phyloP scores from a whole-genome alignment of 2,113 vertebrate species.

The Gila orcuttii region DNA sequence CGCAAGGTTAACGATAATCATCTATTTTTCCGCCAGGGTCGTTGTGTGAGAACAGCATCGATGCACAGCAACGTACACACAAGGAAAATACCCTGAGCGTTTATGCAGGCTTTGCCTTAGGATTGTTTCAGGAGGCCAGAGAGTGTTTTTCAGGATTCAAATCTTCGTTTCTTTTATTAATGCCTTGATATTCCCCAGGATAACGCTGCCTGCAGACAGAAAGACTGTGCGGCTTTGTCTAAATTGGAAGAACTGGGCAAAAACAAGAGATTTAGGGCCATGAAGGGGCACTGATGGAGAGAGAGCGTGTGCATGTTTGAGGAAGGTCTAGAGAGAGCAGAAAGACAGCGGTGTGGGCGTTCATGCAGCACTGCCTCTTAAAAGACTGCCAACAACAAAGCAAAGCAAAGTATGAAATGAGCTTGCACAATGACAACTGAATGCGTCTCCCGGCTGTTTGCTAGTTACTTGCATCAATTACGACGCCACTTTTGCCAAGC shows the following conservation, averaged over 20 bases:
- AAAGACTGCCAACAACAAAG: conserved; percentile 59
- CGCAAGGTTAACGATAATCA: conserved; percentile 41
- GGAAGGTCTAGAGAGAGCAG: conserved; percentile 41
- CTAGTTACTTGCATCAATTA: conserved; percentile 37
- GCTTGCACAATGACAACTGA: conserved; percentile 40
- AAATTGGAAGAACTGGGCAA: conserved; percentile 44
- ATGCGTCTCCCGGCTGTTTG: conserved; percentile 38
- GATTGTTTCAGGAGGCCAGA: conserved; percentile 40
- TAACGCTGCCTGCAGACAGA: conserved; percentile 24
- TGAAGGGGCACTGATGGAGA: conserved; percentile 45
- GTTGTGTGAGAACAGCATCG: not conserved
- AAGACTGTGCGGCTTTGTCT: conserved; percentile 14
- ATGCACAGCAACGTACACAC: conserved; percentile 7
- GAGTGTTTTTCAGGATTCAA: conserved; percentile 32
- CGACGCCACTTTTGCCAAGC: conserved; percentile 23
- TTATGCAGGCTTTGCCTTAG: conserved; percentile 38
- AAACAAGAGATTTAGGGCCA: conserved; percentile 34
- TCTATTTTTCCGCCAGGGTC: conserved; percentile 37
- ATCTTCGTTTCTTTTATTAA: conserved; percentile 19
- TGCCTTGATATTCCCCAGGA: conserved; percentile 24
- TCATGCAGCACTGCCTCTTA: conserved; percentile 50
- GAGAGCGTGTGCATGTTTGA: conserved; percentile 9
- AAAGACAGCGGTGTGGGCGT: conserved; percentile 57
- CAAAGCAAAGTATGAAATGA: conserved; percentile 51
- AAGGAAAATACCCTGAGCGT: conserved; percentile 32